These are phyloP conservation scores for Hoplostethus atlanticus DNA, from an alignment of 2,797 vertebrate genomes.

Conservation along the genomic window DNA sequence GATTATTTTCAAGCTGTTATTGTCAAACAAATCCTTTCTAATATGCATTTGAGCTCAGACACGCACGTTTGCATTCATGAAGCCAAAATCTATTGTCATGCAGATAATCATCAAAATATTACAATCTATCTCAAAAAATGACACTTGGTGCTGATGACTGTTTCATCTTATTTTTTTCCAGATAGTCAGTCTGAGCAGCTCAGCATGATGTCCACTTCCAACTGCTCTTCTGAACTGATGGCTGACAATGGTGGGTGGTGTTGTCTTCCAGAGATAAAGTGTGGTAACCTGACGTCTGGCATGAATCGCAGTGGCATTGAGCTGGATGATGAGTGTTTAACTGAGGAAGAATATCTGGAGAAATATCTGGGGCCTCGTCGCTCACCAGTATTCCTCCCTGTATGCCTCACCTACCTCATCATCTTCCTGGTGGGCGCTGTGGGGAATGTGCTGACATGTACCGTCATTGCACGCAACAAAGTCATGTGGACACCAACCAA, in stretches of 20 bases:
- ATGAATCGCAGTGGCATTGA: constrained; percentile 54
- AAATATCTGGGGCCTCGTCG: constrained; percentile 88
- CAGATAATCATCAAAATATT: no score
- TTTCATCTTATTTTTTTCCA: constrained; percentile 22
- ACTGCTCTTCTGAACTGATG: constrained; percentile 78
- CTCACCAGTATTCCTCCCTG: constrained; percentile 86
- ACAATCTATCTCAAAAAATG: not conserved
- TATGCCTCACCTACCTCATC: constrained; percentile 89
- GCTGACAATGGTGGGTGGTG: constrained; percentile 34
- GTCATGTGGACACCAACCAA: constrained; percentile 96
- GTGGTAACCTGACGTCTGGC: constrained; percentile 78
- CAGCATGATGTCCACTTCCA: constrained; percentile 67
- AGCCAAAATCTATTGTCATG: not conserved
- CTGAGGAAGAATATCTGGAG: constrained; percentile 84
- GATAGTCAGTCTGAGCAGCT: not conserved
- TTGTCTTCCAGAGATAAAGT: constrained; percentile 64
- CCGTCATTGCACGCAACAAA: constrained; percentile 89
- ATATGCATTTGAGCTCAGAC: constrained; percentile 1
- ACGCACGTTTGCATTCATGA: not conserved
- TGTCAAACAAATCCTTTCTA: constrained; percentile 14
- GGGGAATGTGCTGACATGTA: constrained; percentile 92
- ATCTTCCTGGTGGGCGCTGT: constrained; percentile 90
- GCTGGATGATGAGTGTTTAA: constrained; percentile 84
- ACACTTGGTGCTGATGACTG: not conserved
- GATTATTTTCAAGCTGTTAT: constrained; percentile 1